Percentiles rank a stretch among this genome's conserved stretches.
These are phyloP conservation scores for Dendrocincla fuliginosa DNA, from an alignment of 2,797 vertebrate genomes.

Conservation along the genomic window DNA sequence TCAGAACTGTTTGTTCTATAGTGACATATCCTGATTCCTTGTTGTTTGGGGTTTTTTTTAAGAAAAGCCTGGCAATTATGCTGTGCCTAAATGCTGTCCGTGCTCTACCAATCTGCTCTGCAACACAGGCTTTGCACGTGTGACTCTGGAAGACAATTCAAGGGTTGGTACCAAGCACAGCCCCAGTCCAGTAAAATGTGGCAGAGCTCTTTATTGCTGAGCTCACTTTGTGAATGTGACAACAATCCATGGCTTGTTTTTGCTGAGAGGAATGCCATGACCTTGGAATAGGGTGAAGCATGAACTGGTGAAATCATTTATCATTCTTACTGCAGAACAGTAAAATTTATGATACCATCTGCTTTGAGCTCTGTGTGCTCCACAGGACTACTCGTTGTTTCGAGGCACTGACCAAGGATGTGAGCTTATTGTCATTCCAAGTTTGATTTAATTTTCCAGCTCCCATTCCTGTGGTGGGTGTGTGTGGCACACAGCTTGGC, in stretches of 20 bases:
- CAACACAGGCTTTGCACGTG: not conserved
- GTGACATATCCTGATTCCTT: not conserved
- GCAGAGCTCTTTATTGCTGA: not conserved
- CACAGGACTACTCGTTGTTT: not conserved
- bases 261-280: not conserved
- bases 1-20: not conserved
- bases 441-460: not conserved
- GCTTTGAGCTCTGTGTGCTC: not conserved
- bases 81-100: not conserved
- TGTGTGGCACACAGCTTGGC: not conserved
- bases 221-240: not conserved
- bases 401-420: not conserved
- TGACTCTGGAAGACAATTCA: not conserved
- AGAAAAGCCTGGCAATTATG: not conserved
- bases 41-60: too few relatives aligned
- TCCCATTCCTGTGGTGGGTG: not conserved
- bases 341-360: slow-evolving; percentile 14
- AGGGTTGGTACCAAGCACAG: not conserved
- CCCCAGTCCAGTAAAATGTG: not conserved
- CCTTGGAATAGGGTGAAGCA: not conserved
- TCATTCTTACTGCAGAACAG: not conserved
- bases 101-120: not conserved
- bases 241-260: not conserved
- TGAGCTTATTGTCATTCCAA: not conserved
- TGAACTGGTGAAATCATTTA: slow-evolving; percentile 1